Conservation (phyloP, 2,113 vertebrate species). For the Misgurnus mizolepis region DNA sequence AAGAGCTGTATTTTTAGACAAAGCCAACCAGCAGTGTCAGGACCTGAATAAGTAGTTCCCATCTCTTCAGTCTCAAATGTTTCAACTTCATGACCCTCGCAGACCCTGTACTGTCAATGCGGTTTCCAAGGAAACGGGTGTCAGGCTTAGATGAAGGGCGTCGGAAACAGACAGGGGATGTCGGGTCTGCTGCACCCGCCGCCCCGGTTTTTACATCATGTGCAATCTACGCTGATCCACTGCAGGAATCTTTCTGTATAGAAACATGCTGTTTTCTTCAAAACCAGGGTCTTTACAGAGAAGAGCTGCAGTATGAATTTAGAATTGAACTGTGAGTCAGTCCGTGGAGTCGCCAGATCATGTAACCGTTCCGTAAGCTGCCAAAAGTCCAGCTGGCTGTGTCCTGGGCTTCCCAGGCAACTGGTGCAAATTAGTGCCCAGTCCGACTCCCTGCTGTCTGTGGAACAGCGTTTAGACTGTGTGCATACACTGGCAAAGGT, state of each 20-base stretch:
- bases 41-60: slow-evolving; percentile 53
- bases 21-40: slow-evolving; percentile 41
- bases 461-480: slow-evolving; percentile 32
- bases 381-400: slow-evolving; percentile 65
- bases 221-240: neutral
- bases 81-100: slow-evolving; percentile 63
- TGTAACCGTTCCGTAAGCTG: slow-evolving; percentile 57
- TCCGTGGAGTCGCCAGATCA: slow-evolving; percentile 59
- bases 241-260: too few relatives aligned
- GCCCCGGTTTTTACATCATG: slow-evolving; percentile 21
- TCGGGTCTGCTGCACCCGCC: slow-evolving; percentile 26
- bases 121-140: slow-evolving; percentile 75
- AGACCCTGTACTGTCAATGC: slow-evolving; percentile 60
- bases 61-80: slow-evolving; percentile 48
- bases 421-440: slow-evolving; percentile 57
- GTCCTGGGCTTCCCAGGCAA: slow-evolving; percentile 57
- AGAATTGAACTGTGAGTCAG: slow-evolving; percentile 61
- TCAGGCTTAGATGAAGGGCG: slow-evolving; percentile 61
- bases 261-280: neutral
- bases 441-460: slow-evolving; percentile 48
- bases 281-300: slow-evolving; percentile 20
- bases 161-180: slow-evolving; percentile 54
- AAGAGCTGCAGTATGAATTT: slow-evolving; percentile 35
- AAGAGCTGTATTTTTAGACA: slow-evolving; percentile 38
- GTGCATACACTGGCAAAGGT: neutral